Conservation (phyloP, 2,113 vertebrate genomes). For the Proteles cristata region DNA sequence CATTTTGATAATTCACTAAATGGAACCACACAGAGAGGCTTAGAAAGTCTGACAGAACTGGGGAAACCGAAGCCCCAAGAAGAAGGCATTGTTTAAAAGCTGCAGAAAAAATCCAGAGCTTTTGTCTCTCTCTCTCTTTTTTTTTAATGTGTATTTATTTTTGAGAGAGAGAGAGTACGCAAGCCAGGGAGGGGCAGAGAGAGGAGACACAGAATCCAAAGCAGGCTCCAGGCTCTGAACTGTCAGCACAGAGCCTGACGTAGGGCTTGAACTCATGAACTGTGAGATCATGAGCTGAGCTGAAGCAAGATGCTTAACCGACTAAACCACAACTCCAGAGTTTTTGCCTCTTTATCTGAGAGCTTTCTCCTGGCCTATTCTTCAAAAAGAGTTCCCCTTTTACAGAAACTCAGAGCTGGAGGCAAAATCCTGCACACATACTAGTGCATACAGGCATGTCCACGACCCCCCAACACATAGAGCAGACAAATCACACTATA, state of each 20-base stretch:
- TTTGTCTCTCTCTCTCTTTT: neutral
- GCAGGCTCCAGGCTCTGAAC: too few relatives aligned
- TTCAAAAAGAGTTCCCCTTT: constrained; percentile 13
- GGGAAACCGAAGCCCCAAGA: neutral
- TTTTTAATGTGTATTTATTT: too few relatives aligned
- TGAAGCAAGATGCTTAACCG: too few relatives aligned
- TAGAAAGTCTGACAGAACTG: neutral
- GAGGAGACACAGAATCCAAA: too few relatives aligned
- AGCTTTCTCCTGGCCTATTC: neutral
- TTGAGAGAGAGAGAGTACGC: too few relatives aligned
- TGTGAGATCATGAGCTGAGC: too few relatives aligned
- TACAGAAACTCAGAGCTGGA: neutral
- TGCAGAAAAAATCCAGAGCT: neutral
- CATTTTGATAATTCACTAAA: neutral
- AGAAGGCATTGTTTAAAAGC: neutral
- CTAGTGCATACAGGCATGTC: neutral
- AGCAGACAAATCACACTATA: neutral
- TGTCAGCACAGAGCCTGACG: too few relatives aligned
- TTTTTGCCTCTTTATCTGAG: neutral
- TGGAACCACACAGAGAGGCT: neutral
- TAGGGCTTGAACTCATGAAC: too few relatives aligned
- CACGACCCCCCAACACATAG: neutral
- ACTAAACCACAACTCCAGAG: too few relatives aligned
- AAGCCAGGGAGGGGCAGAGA: too few relatives aligned
- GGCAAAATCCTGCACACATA: neutral